Base-by-base conservation (phyloP, 2,113 vertebrate genomes). In the Picathartes gymnocephalus region DNA sequence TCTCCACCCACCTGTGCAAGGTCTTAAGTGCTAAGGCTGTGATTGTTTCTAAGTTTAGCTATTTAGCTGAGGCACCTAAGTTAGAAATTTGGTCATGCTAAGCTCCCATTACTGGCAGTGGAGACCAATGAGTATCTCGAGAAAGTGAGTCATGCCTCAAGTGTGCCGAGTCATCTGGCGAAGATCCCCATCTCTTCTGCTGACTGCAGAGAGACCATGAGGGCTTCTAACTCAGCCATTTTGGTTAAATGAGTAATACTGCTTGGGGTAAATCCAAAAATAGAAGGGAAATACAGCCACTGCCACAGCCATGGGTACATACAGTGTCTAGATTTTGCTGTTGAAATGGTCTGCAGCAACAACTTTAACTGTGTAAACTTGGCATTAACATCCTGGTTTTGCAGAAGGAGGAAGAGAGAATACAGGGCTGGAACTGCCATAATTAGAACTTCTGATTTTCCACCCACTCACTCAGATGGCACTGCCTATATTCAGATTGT, bases 91-190 rank as follows among this genome's bases (percentile, higher is more conserved):
- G 91, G 79, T 97, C 80, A 94, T 86, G 83, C 64, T 51, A 31
- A 88, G 60, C 51, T 94, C 72, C 47, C 80, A 37, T 93, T 93
- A 81, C 88, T 4, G 8, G 45, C 76, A 66, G 22, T 22, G 28
- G 72, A 73, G 80, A 51, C 16, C 0, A 4, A 35, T 65, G 56
- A 86, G 82, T 94, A 93, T 93, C 94, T 92, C 2, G 2, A 94
- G 92, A 92, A 56, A 77, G 56, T 94, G 92, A 96, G 83, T 96
- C 94, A 94, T 27, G 80, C 86, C 88, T 66, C 80, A 83, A 88
- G 71, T 51, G 86, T 78, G 90, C 76, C 1, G 3, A 79, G 78
- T 81, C 92, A 90, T 39, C 76, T 77, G 79, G 14, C 69, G 76
- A 58, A 83, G 76, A 60, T 68, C 33, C 30, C 39, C 60, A 31